Evolutionary conservation across 2,888 invertebrate species (phyloP), one percentile per base, ranked within the genome.

Genomic region (Idaea aversata): DNA sequence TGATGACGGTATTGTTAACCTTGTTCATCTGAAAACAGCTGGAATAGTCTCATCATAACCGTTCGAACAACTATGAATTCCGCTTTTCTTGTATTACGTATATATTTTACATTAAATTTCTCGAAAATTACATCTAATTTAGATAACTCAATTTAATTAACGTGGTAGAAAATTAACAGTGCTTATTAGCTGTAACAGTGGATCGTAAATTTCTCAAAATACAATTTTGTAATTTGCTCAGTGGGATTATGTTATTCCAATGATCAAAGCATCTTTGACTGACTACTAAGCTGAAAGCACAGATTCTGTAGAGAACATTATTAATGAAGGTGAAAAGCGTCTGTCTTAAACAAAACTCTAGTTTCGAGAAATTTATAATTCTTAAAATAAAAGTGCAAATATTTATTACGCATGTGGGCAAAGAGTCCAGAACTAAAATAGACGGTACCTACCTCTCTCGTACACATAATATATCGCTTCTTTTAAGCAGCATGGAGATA

Each of bases 1-100:
- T 89, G 88, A 88, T 91, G 91, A 89, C 91, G 90, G 79, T 87
- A 87, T 85, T 87, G 86, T 87, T 87, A 88, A 88, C 92, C 92
- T 91, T 88, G 91, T 79, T 78, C 67, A 72, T 76, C 79, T 77
- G 80, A 83, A 86, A 87, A 87, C 85, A 87, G 79, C 81, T 81
- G 73, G 76, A 80, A 77, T 79, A 83, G 81, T 84, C 86, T 87
- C 78, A 85, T 87, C 77, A 77, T 66, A 73, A 71, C 71, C 78
- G 76, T 77, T 74, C 79, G 76, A 83, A 83, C 75, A 76, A 75
- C 76, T 75, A 80, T 78, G 78, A 80, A 72, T 79, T 78, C 75
- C 74, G 77, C 63, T 70, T 73, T 74, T 69, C 36, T 36, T 36
- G 36, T 36, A 36, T 10, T 4, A 36, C 36, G 6, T 0, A 36